A percentile compares a stretch with the other conserved stretches of the same genome.
Conservation (phyloP, 2,797 vertebrate genomes). For the Nannoperca australis region DNA sequence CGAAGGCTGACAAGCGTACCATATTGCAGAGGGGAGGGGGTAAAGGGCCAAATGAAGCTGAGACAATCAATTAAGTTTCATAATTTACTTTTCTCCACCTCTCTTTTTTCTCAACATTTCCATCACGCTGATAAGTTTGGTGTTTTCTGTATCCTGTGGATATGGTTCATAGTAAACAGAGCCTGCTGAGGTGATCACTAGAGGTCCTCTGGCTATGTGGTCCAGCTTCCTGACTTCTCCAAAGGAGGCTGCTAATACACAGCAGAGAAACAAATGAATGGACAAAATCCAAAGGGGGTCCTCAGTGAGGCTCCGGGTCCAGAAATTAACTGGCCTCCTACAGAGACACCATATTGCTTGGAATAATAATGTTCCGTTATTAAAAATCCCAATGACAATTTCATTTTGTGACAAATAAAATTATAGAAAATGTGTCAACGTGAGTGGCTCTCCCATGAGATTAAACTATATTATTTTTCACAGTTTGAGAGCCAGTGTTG, state of each 20-base stretch:
- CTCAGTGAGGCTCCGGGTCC: constrained; percentile 71
- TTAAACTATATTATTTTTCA: constrained; percentile 76
- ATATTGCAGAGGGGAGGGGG: constrained; percentile 93
- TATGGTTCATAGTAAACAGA: constrained; percentile 87
- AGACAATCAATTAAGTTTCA: constrained; percentile 95
- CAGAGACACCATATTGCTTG: constrained; percentile 85
- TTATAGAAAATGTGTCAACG: constrained; percentile 78
- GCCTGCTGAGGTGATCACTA: constrained; percentile 87
- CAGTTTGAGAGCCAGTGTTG: constrained; percentile 68
- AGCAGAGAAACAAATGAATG: constrained; percentile 92
- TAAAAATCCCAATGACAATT: constrained; percentile 84
- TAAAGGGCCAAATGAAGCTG: constrained; percentile 90
- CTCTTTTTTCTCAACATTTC: constrained; percentile 63
- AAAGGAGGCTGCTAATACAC: constrained; percentile 88
- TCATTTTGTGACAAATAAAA: constrained; percentile 81
- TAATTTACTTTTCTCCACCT: constrained; percentile 88
- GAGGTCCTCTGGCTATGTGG: constrained; percentile 89
- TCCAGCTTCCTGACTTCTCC: constrained; percentile 83
- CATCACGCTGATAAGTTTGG: constrained; percentile 23
- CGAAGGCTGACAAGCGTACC: constrained; percentile 95
- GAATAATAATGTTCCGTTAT: constrained; percentile 83
- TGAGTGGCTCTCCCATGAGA: constrained; percentile 73
- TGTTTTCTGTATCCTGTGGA: constrained; percentile 74
- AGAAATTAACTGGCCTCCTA: constrained; percentile 83
- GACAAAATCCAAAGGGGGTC: constrained; percentile 78